Evolutionary conservation across 1,140 invertebrate species (phyloP).

Genomic region (Carcinoscorpius rotundicauda): DNA sequence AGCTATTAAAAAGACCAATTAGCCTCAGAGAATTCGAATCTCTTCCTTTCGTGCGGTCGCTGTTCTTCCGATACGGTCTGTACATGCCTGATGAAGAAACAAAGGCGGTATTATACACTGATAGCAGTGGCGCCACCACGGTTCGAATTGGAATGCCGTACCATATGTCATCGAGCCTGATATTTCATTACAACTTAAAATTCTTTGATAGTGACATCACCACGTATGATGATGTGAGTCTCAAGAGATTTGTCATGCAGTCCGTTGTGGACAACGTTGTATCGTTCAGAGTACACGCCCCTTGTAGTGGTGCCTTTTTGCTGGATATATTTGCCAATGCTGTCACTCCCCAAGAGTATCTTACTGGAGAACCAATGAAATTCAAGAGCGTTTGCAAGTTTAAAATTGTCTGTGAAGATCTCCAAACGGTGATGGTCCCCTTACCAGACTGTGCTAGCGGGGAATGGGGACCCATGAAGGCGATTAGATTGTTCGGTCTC

Average conservation of each 20-base stretch:
- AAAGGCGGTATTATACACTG: slow-evolving; percentile 77
- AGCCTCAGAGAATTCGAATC: slow-evolving; percentile 91
- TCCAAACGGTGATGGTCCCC: slow-evolving; percentile 86
- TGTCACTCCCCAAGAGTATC: slow-evolving; percentile 86
- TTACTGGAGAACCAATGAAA: slow-evolving; percentile 95
- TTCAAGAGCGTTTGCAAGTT: slow-evolving; percentile 99
- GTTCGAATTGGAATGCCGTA: slow-evolving; percentile 86
- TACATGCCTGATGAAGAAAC: slow-evolving; percentile 66
- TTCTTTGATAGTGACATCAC: slow-evolving; percentile 80
- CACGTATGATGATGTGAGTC: slow-evolving; percentile 74
- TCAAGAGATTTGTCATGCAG: slow-evolving; percentile 98
- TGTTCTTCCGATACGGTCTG: slow-evolving; percentile 96
- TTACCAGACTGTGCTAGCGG: slow-evolving; percentile 95
- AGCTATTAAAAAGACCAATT: slow-evolving; percentile 85
- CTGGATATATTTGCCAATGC: slow-evolving; percentile 97
- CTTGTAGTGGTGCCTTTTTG: slow-evolving; percentile 81
- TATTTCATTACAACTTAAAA: slow-evolving; percentile 94
- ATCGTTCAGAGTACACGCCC: slow-evolving; percentile 88
- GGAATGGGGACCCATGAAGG: slow-evolving; percentile 98
- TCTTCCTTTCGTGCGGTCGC: slow-evolving; percentile 90
- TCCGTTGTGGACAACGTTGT: slow-evolving; percentile 79
- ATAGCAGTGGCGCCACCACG: slow-evolving; percentile 80
- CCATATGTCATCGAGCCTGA: slow-evolving; percentile 82
- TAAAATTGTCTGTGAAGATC: slow-evolving; percentile 85
- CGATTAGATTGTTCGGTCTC: slow-evolving; percentile 61